These are phyloP conservation scores for Sebastes goodei DNA, from an alignment of 2,797 vertebrate genomes.

Conservation along the genomic window DNA sequence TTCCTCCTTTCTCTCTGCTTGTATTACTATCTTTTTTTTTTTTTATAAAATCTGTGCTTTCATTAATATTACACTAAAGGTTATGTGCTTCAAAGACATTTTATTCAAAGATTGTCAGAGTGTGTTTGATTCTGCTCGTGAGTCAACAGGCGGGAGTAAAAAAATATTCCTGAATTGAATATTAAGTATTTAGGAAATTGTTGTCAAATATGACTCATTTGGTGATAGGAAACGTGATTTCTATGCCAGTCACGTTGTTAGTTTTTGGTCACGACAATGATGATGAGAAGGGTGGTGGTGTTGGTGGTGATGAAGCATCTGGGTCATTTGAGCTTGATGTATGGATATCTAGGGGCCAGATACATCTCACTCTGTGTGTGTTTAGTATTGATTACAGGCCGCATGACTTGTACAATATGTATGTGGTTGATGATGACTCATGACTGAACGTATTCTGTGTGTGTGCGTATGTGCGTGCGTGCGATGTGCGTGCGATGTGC, in stretches of 20 bases:
- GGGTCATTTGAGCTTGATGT: constrained; percentile 14
- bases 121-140: background rate
- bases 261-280: background rate
- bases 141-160: background rate
- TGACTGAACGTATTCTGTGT: constrained; percentile 18
- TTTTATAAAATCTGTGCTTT: background rate
- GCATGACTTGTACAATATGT: constrained; percentile 20
- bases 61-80: background rate
- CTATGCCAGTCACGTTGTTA: background rate
- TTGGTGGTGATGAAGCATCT: constrained; percentile 22
- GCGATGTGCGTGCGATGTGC: background rate
- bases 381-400: constrained; percentile 50
- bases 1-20: too few species aligned
- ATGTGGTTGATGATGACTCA: constrained; percentile 41
- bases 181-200: background rate
- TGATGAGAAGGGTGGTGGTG: constrained; percentile 17
- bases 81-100: background rate
- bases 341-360: background rate
- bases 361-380: background rate
- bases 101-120: background rate
- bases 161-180: background rate
- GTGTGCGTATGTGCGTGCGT: background rate
- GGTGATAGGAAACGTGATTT: background rate
- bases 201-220: background rate
- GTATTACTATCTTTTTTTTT: too few species aligned